phyloP scores from a whole-genome alignment of 1,140 invertebrate genomes.

The Drosophila melanica region DNA sequence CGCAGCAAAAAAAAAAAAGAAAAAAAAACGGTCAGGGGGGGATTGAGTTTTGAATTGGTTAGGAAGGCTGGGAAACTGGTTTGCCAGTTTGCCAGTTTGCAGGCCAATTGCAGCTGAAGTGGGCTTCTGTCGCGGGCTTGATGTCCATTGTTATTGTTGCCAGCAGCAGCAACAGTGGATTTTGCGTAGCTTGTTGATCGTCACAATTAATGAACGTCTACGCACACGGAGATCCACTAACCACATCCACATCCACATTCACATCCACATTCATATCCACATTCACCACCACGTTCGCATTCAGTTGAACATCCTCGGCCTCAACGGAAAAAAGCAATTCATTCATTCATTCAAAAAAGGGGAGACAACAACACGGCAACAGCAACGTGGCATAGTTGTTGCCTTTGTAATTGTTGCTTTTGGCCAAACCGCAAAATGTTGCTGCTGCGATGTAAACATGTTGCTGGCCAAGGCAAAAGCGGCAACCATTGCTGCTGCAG shows the following conservation, averaged over 20 bases:
- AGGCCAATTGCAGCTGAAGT: constrained; percentile 63
- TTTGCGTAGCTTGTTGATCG: constrained; percentile 81
- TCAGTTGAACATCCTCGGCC: constrained; percentile 37
- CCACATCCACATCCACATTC: constrained; percentile 67
- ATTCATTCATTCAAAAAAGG: constrained; percentile 67
- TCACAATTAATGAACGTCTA: constrained; percentile 82
- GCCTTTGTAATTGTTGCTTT: constrained; percentile 73
- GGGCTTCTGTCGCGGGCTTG: constrained; percentile 30
- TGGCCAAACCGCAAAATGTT: constrained; percentile 76
- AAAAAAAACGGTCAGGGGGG: constrained; percentile 42
- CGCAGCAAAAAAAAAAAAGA: constrained; percentile 52
- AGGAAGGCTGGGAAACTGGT: constrained; percentile 55
- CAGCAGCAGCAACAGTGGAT: constrained; percentile 43
- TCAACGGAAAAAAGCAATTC: constrained; percentile 78
- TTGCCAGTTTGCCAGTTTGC: constrained; percentile 30
- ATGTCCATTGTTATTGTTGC: constrained; percentile 48
- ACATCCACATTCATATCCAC: constrained; percentile 45
- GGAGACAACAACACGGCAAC: constrained; percentile 45
- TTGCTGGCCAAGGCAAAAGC: constrained; percentile 10
- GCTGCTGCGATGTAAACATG: constrained; percentile 38
- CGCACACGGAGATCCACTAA: constrained; percentile 78
- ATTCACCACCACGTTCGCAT: constrained; percentile 42
- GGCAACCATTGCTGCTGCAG: constrained; percentile 16
- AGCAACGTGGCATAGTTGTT: constrained; percentile 41
- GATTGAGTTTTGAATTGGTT: constrained; percentile 33